Percentiles rank a stretch among this genome's conserved stretches.
Evolutionary conservation across 2,797 vertebrate species (phyloP).

Genomic region (Sarcophilus harrisii): DNA sequence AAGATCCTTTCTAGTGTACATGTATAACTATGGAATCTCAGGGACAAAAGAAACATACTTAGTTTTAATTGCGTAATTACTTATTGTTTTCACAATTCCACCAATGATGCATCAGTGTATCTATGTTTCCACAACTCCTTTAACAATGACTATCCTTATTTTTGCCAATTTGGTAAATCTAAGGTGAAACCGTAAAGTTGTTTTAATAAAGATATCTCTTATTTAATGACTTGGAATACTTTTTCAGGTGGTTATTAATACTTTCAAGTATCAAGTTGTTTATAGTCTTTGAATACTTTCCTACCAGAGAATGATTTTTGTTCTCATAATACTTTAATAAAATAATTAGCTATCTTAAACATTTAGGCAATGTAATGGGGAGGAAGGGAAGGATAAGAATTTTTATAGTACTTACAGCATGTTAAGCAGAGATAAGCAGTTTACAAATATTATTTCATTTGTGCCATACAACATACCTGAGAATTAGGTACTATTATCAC

Average conservation of each 20-base stretch:
- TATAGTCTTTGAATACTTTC: not conserved
- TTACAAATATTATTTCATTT: not conserved
- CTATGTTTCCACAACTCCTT: not conserved
- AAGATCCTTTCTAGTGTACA: not conserved
- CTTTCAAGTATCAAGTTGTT: not conserved
- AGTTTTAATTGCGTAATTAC: not conserved
- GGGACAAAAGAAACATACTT: not conserved
- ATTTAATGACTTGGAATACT: not conserved
- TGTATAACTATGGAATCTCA: not conserved
- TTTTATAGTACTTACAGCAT: not conserved
- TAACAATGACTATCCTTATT: not conserved
- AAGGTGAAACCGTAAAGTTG: not conserved
- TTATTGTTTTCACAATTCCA: not conserved
- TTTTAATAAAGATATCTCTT: not conserved
- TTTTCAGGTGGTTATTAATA: not conserved
- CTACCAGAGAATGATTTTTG: not conserved
- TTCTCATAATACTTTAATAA: not conserved
- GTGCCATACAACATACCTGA: not conserved
- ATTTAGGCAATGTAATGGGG: not conserved
- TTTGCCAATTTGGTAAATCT: not conserved
- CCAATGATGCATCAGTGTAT: not conserved
- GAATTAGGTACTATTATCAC: not conserved
- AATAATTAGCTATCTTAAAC: not conserved
- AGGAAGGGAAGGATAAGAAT: not conserved
- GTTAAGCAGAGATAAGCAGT: not conserved